Base-by-base conservation (phyloP, 2,113 vertebrate species). In the Ciconia stormi region DNA sequence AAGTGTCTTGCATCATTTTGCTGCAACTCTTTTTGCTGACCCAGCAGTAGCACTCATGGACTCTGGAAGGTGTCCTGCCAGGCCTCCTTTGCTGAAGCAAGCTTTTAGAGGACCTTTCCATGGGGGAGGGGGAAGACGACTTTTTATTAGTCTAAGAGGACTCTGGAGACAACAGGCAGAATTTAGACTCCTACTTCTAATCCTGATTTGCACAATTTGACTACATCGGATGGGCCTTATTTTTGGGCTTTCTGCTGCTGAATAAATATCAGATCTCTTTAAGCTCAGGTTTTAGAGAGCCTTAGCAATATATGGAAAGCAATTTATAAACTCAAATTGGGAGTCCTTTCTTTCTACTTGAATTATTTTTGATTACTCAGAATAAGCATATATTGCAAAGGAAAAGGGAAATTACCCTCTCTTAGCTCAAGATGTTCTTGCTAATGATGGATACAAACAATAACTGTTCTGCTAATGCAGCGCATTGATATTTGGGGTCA, bases 161-260 rank as follows among this genome's bases (percentile, higher is more conserved):
- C 94, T 79, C 88, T 50, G 61, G 92, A 94, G 96, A 91, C 71
- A 79, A 44, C 20, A 56, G 65, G 22, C 53, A 86, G 85, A 59
- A 59, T 91, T 92, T 81, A 92, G 82, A 71, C n/a, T 87, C 52
- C 63, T 91, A 42, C 42, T 89, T 91, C 34, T 80, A 82, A 78
- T 92, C 55, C 65, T 85, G 79, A 95, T 96, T 97, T 96, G 92
- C 77, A 83, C 91, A 97, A 95, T 95, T 93, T 96, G 93, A 94
- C 90, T 90, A 61, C 96, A 96, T 96, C 0, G 6, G 77, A 95
- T 92, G 61, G 70, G 34, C 55, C 62, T 87, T 6, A 36, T 79
- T 93, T 96, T 95, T 67, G 29, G 47, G 53, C 32, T 96, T 93
- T 94, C 66, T 53, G 32, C 49, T 95, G 34, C 44, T 79, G 82